Evolutionary conservation across 92 coral and sea anemone species (phyloP), one percentile per base, ranked within the genome.

Genomic region (Montipora capitata): DNA sequence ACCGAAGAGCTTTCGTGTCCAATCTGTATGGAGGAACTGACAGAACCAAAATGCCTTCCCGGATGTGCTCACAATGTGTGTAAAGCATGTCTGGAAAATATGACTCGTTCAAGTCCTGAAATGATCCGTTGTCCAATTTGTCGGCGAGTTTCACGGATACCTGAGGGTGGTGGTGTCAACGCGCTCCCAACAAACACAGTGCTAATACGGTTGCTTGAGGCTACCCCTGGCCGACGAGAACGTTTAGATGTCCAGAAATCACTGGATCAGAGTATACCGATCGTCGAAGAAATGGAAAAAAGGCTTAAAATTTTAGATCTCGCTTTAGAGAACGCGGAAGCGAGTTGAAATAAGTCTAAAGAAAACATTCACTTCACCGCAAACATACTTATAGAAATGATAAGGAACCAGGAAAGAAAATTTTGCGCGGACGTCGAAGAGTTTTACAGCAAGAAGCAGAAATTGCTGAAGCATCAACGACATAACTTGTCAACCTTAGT

Each of bases 1-100:
- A 95, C 62, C 62, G 98, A 95, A 86, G 98, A 95, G 68, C 83
- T 95, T 65, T 89, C 93, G n/a, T 95, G 98, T 72, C 95, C 98
- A 15, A 91, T 95, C 11, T 95, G 98, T 68, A 92, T 95, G 9
- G 98, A 93, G 48, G 98, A 95, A 64, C 93, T 94, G 17, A 89
- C 75, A 27, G 98, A 95, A 48, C 98, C 98, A 0, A 95, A 95
- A 51, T 95, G 94, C 78, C 92, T 95, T 42, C 90, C 97, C 8
- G 76, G 78, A n/a, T 95, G 98, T 88, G 95, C 98, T 57, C 98
- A 95, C 78, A 86, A 85, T 85, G 88, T 93, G 2, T 95, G 98
- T 77, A 93, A 89, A 78, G 92, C 71, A 35, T 95, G 98, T 51
- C 91, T 95, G 35, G 98, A 95, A 16, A 90, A 92, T 44, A 91